These are phyloP conservation scores for Arenaria interpres DNA, from an alignment of 2,113 vertebrate genomes.

Conservation along the genomic window DNA sequence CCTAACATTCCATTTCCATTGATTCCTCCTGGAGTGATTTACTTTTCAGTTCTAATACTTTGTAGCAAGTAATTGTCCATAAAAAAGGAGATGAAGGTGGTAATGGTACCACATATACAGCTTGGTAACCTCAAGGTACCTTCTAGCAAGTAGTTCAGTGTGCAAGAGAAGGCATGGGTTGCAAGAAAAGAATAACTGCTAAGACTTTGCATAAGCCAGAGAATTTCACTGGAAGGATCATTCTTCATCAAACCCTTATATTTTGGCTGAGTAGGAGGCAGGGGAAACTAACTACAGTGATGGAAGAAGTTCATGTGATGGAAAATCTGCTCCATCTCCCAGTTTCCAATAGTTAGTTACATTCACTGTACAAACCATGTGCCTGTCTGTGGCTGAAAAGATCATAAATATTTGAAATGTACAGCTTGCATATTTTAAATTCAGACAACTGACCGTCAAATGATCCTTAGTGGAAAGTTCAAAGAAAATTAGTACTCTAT, in stretches of 20 bases:
- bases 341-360: conserved; percentile 24
- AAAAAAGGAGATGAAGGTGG: not conserved
- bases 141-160: not conserved
- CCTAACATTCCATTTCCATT: not conserved
- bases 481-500: not conserved
- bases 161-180: not conserved
- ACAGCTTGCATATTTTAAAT: not conserved
- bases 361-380: not conserved
- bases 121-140: not conserved
- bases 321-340: conserved; percentile 25
- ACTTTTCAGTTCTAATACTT: not conserved
- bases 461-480: conserved; percentile 22
- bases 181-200: not conserved
- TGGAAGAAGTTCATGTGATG: conserved; percentile 8
- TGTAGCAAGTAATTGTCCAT: not conserved
- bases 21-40: not conserved
- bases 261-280: conserved; percentile 22
- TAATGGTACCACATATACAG: not conserved
- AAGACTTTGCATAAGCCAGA: not conserved
- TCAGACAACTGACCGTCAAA: not conserved
- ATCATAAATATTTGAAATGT: not conserved
- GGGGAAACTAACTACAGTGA: not conserved
- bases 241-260: not conserved
- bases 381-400: conserved; percentile 15
- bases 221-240: not conserved